Evolutionary conservation across 92 coral and sea anemone genomes (phyloP), one percentile per base, ranked within the genome.

Genomic region (Epizoanthus illoricatus): DNA sequence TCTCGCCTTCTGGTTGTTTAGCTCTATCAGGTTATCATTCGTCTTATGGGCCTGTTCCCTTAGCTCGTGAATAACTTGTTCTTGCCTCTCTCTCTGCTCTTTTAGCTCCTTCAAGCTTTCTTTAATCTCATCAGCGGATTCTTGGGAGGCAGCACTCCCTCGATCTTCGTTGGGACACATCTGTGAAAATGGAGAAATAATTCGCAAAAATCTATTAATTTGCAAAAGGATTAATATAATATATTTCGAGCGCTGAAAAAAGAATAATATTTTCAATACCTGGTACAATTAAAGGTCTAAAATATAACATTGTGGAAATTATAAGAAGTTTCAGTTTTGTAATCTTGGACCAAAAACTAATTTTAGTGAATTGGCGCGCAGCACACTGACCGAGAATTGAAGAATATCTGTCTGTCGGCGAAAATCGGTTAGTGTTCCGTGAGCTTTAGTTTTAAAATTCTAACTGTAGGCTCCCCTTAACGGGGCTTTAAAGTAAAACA

Each of bases 131-230:
- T 70, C 57, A 19, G n/a, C 5, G 33, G 36, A 64, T 9, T 64
- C 56, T 49, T 13, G 56, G 13, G 13, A 49, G 56, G 56, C 2
- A 0, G 56, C 11, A 49, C 1, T 49, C 11, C 15, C 13, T 66
- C n/a, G 18, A 16, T 66, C 17, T 12, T 66, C 71, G 40, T 39
- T 41, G 43, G 71, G 52, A 19, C 70, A 76, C 57, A 76, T 61
- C 70, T 76, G 54, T 12, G 20, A 61, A 61, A 17, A 62, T 16
- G 5, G 15, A 7, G 47, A 17, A 60, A 40, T 7, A 5, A 49
- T 15, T n/a, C 11, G 8, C 10, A 3, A 36, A 18, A 19, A 39
- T 13, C 7, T 20, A 33, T 54, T 23, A 70, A 15, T 70, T 70
- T n/a, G 21, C 12, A 2, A 49, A 7, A 47, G 1, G 11, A 47